A percentile compares a stretch with the other conserved stretches of the same genome.
Conservation (phyloP, 2,113 vertebrate species). For the Penelope pileata region DNA sequence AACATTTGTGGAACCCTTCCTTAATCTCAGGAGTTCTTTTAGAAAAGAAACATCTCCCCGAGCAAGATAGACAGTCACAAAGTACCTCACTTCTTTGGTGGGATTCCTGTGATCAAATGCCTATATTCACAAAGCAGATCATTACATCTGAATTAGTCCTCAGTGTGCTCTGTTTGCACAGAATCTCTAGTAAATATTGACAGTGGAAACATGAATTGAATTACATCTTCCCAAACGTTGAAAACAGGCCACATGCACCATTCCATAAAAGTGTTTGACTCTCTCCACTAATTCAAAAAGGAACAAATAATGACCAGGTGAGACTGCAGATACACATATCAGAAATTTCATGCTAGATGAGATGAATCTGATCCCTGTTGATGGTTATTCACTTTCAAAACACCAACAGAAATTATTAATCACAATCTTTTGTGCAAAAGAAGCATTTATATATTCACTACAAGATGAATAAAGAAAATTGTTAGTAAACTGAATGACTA, state of each 20-base stretch:
- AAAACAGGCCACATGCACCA: neutral
- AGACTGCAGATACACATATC: neutral
- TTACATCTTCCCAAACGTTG: neutral
- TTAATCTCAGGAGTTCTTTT: neutral
- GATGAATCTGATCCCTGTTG: neutral
- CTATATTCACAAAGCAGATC: neutral
- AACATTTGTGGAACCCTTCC: accelerated
- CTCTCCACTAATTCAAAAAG: neutral
- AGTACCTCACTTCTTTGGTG: neutral
- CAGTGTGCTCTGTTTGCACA: neutral
- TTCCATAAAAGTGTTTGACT: neutral
- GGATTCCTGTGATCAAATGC: neutral
- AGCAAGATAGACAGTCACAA: neutral
- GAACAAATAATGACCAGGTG: neutral
- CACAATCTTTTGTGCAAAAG: neutral
- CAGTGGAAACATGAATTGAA: neutral
- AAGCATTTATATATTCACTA: neutral
- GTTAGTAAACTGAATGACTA: neutral
- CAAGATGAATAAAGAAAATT: neutral
- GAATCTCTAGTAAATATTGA: neutral
- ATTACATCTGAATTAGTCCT: neutral
- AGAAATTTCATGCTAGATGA: neutral
- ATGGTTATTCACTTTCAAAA: neutral
- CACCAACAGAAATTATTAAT: neutral
- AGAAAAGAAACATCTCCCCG: neutral